Evolutionary conservation across 2,888 invertebrate species (phyloP).

Genomic region (Allophyes oxyacanthae): DNA sequence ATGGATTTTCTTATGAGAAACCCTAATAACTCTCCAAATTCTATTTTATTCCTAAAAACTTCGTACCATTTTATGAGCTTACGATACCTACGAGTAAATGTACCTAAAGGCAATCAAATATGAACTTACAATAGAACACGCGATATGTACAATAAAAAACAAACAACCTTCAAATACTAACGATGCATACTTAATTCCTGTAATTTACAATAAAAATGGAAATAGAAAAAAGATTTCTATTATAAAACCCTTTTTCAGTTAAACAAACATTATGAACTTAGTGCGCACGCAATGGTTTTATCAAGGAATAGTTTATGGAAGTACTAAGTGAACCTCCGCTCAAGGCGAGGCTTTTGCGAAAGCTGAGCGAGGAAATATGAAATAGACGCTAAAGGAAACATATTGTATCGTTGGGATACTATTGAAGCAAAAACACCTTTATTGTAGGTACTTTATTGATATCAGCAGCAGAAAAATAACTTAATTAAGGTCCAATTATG

Average conservation of each 20-base stretch:
- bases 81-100: too few relatives aligned
- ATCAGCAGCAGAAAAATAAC: too few relatives aligned
- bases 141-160: slow-evolving; percentile 1
- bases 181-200: slow-evolving; percentile 10
- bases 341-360: slow-evolving; percentile 7
- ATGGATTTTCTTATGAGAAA: slow-evolving; percentile 17
- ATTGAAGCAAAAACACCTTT: too few relatives aligned
- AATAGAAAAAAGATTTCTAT: slow-evolving; percentile 2
- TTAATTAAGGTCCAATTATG: too few relatives aligned
- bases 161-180: slow-evolving; percentile 16
- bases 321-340: slow-evolving; percentile 1
- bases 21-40: slow-evolving; percentile 28
- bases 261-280: slow-evolving; percentile 17
- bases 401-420: too few relatives aligned
- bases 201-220: slow-evolving; percentile 13
- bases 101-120: slow-evolving; percentile 17
- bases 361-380: slow-evolving; percentile 9
- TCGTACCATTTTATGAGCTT: too few relatives aligned
- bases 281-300: slow-evolving; percentile 21
- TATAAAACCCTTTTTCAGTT: slow-evolving; percentile 28
- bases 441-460: too few relatives aligned
- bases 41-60: slow-evolving; percentile 17
- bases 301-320: slow-evolving; percentile 21
- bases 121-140: slow-evolving; percentile 20
- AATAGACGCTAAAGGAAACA: not conserved